Evolutionary conservation across 2,888 invertebrate genomes (phyloP), one percentile per base, ranked within the genome.

Genomic region (Lasioglossum figueresi): DNA sequence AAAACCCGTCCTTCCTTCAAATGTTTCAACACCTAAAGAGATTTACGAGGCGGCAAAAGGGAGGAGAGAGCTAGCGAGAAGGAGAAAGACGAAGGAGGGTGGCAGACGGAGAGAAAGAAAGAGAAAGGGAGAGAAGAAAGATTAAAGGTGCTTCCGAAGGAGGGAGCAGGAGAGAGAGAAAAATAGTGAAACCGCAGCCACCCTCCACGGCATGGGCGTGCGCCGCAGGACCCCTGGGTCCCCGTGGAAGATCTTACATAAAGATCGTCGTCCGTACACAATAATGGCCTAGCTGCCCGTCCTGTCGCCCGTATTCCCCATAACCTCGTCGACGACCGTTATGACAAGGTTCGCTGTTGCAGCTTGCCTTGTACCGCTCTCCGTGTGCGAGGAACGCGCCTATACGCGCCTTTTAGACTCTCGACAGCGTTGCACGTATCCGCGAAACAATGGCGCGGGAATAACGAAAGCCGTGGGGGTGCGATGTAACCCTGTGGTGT

Each of bases 181-280:
- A 88, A 88, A 88, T 86, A 84, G 86, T 83, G 90, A 92, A 94
- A 94, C 94, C 94, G 88, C 94, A 93, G 92, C 92, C 93, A 93
- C 94, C 93, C 93, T 93, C 92, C 79, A 85, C 91, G 91, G 91
- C 87, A 93, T 93, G 93, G 93, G 94, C 94, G 94, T 94, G 93
- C 93, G 94, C 91, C 93, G 88, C 92, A 89, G 90, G 91, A 90
- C 90, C 91, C 90, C 89, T 81, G 86, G 87, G 89, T 89, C 88
- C 89, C 92, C 93, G 92, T 93, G 93, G 92, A 93, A 93, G 93
- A 93, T 93, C 93, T 93, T 92, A 90, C 92, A 93, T 93, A 94
- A 94, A 94, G 94, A 94, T 94, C 92, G 91, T 90, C 91, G 92
- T 90, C 89, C 82, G 87, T 85, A 77, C 87, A 92, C 92, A 93